Base-by-base conservation (phyloP, 2,797 vertebrate genomes). In the Intellagama lesueurii region DNA sequence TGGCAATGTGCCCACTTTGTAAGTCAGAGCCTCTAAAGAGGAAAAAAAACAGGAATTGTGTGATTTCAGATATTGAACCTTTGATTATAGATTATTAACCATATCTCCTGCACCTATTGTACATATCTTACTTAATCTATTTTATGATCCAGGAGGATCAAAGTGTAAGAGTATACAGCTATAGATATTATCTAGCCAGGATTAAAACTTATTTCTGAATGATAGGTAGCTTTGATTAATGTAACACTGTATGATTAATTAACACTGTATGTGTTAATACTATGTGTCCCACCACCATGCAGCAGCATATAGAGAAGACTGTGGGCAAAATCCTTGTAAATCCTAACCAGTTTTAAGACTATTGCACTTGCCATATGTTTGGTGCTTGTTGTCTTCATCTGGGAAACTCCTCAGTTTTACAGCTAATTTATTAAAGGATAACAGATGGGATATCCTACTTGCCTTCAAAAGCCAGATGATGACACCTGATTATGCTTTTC, bases 1-100 rank as follows among this genome's bases (percentile, higher is more conserved):
- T 70, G 28, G 82, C 66, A 30, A 83, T 28, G 47, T 70, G 40
- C 66, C 82, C 66, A 83, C 28, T 49, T 83, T 83, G 66, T 28
- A 70, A 83, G 44, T 70, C 40, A 83, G 68, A 49, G 14, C 82
- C 28, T 70, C 82, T 83, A 70, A 83, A 70, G 40, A 70, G 40
- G 40, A 83, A 83, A 83, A 70, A 69, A 40, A 30, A 66, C 28
- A 83, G 28, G 40, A 28, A 70, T 12, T 17, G 28, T 49, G 26
- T 83, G 66, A 83, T 83, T 70, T 83, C 40, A 47, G 44, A 49
- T 28, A 70, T 24, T 83, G 35, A 3, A 69, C 28, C 66, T 70
- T 83, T 83, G 78, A 56, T 75, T 73, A 26, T 16, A 73, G 70
- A n/a, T 24, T 70, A 73, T 73, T 75, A 35, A 80, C 49, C 52